Base-by-base conservation (phyloP, 2,888 invertebrate genomes). In the Stictocephala bisonia region DNA sequence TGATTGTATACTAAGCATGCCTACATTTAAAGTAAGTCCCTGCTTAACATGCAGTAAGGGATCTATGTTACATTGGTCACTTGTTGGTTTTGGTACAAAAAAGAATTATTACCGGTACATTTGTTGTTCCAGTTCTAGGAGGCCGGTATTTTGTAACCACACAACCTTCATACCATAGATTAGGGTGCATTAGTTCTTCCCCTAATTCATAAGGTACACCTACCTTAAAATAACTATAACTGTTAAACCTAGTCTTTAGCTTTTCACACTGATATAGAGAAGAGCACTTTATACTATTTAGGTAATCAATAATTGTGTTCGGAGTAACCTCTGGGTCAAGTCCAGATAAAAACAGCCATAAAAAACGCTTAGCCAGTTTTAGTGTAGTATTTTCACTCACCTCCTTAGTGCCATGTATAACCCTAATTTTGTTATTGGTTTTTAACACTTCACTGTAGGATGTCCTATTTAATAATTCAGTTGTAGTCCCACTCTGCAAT, bases 131-230 rank as follows among this genome's bases (percentile, higher is more conserved):
- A n/a, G n/a, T n/a, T n/a, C n/a, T n/a, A n/a, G n/a, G n/a, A n/a
- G n/a, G n/a, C 4, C 44, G 44, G 13, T 15, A 26, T 18, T 53
- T 53, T 26, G 26, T 27, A 3, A 53, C 26, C 11, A 53, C 27
- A 53, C 53, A 53, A 27, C 53, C 53, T 24, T 53, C 2, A 6
- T 20, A n/a, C 53, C 53, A 53, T n/a, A 53, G 53, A n/a, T 53
- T 53, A 6, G 53, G 53, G 27, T 53, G 53, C 53, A 53, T 24
- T 6, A 53, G 53, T 26, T 53, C 53, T 15, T 53, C 27, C 3
- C 53, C 53, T 11, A 53, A 6, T n/a, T 53, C 53, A 24, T 22
- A 27, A 7, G 53, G 53, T 3, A 53, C 53, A 53, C 24, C 53
- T 13, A 53, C 53, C 27, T 53, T 53, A 26, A 53, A 53, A 11